Base-by-base conservation (phyloP, 1,140 invertebrate genomes). In the Chironomus tepperi region DNA sequence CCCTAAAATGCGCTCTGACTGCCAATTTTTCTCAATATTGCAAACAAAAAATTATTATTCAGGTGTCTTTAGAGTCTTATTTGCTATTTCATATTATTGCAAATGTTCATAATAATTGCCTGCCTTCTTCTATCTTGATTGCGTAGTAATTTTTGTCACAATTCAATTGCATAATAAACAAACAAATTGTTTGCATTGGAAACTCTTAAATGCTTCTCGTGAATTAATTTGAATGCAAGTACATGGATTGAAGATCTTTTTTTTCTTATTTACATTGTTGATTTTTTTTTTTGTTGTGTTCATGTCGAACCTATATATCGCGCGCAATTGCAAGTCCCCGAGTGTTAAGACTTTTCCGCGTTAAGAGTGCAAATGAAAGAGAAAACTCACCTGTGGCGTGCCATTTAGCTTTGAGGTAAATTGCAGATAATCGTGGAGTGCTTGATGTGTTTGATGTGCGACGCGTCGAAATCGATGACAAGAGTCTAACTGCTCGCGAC, bases 391-490 rank as follows among this genome's bases (percentile, higher is more conserved):
- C 34, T 64, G 18, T 34, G 74, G 74, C n/a, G 19, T 65, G 8
- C 57, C 57, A 34, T 34, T 42, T n/a, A 74, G 73, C 43, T 74
- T 74, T 43, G 73, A 74, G 19, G 42, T 74, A 21, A 42, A 73
- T 24, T 67, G 15, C 7, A 75, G 24, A 75, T 75, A 73, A 67
- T 72, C 73, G 34, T 77, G 77, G 43, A 82, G 76, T 19, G 78
- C 77, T 19, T 74, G 74, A 73, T 82, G 77, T 42, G 81, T 78
- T 43, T 79, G 78, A 73, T 78, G 78, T 65, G 81, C 80, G 78
- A 80, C 80, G 15, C 75, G 76, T 16, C 80, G 79, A 77, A 82
- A 82, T 47, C 79, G 80, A 76, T 79, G 79, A 77, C 79, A 81
- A 7, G 78, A 77, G 73, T 79, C 77, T 42, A 82, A 77, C 75